A percentile compares a stretch with the other conserved stretches of the same genome.
These are phyloP conservation scores for Cotesia typhae DNA, from an alignment of 1,140 invertebrate species.

Conservation along the genomic window DNA sequence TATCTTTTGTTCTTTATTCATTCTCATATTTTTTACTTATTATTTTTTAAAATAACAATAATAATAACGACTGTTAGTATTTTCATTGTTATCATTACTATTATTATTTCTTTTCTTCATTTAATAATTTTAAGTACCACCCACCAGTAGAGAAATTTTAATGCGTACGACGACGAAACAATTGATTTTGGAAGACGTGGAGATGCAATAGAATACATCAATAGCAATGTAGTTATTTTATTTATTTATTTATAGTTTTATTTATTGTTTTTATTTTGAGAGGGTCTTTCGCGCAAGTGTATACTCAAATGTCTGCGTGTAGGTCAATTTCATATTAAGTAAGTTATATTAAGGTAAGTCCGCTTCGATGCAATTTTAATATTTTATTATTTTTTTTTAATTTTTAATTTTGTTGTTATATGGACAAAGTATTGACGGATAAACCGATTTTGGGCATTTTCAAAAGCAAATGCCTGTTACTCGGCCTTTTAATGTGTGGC, in stretches of 20 bases:
- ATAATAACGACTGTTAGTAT: background rate
- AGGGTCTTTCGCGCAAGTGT: background rate
- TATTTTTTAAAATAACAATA: conserved; percentile 2
- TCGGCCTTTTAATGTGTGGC: conserved; percentile 39
- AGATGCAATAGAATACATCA: conserved; percentile 34
- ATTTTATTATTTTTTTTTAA: conserved; percentile 9
- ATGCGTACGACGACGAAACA: conserved; percentile 29
- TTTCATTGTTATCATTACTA: background rate
- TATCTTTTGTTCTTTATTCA: conserved; percentile 8
- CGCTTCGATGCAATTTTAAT: background rate
- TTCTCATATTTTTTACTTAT: conserved; percentile 2
- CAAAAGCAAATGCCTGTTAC: conserved; percentile 29
- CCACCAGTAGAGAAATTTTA: conserved; percentile 23
- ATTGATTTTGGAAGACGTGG: conserved; percentile 40
- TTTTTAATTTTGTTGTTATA: conserved; percentile 17
- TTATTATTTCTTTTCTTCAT: background rate
- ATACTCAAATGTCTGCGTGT: background rate
- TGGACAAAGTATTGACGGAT: conserved; percentile 42
- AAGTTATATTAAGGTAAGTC: too few species aligned
- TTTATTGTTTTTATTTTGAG: conserved; percentile 15
- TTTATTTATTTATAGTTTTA: conserved; percentile 22
- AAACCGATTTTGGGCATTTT: conserved; percentile 45
- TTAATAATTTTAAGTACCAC: conserved; percentile 15
- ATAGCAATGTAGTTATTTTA: conserved; percentile 26
- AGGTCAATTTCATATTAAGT: background rate